phyloP scores from a whole-genome alignment of 1,140 invertebrate genomes.

The Drosophila pandora region DNA sequence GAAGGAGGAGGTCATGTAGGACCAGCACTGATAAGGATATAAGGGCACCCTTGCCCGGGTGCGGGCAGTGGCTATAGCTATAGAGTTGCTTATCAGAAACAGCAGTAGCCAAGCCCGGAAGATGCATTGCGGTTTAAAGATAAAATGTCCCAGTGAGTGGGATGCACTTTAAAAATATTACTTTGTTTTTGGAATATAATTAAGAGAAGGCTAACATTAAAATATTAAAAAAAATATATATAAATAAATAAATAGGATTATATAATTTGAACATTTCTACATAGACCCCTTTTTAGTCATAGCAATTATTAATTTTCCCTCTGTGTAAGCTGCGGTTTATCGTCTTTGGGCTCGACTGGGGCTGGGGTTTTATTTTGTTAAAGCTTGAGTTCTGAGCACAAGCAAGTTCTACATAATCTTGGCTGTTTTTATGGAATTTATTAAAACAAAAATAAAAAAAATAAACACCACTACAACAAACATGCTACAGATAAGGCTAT shows the following conservation, averaged over 20 bases:
- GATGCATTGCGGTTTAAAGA: constrained; percentile 59
- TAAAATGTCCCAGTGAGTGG: constrained; percentile 34
- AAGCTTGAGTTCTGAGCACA: constrained; percentile 29
- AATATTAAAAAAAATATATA: not conserved
- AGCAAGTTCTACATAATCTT: constrained; percentile 55
- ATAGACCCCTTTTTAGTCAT: no score
- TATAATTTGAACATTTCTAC: no score
- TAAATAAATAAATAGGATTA: not conserved
- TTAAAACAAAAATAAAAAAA: constrained; percentile 9
- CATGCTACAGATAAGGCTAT: constrained; percentile 49
- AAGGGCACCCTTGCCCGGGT: constrained; percentile 28
- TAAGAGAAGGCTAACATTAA: not conserved
- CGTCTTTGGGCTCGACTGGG: constrained; percentile 19
- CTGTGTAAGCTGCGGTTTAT: constrained; percentile 41
- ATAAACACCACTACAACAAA: constrained; percentile 19
- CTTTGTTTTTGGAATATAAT: not conserved
- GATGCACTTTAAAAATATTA: not conserved
- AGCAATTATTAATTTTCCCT: not conserved
- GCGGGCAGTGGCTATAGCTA: constrained; percentile 31
- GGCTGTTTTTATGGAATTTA: constrained; percentile 54
- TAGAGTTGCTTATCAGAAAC: constrained; percentile 22
- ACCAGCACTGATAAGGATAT: constrained; percentile 53
- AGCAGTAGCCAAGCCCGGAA: constrained; percentile 61
- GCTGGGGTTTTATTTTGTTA: constrained; percentile 45
- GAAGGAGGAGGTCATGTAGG: constrained; percentile 29